Evolutionary conservation across 2,797 vertebrate species (phyloP).

Genomic region (Acipenser oxyrinchus): DNA sequence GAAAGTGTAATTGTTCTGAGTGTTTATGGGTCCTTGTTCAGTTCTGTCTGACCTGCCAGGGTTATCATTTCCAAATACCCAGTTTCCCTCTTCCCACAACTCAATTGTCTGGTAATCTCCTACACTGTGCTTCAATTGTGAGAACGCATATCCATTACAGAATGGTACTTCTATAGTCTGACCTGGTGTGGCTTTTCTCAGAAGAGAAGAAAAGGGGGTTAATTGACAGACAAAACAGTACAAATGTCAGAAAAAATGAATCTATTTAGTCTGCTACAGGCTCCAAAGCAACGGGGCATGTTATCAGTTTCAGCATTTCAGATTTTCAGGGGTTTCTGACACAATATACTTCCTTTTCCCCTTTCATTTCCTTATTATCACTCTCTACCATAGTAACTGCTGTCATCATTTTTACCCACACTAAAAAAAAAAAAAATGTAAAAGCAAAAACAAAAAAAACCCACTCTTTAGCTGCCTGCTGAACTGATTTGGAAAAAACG

Average conservation of each 20-base stretch:
- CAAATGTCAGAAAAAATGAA: constrained; percentile 31
- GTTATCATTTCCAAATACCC: constrained; percentile 81
- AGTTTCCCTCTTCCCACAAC: constrained; percentile 71
- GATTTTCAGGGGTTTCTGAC: no score
- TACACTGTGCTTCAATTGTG: constrained; percentile 75
- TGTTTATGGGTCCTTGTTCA: constrained; percentile 42
- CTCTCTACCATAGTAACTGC: no score
- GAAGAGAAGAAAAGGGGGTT: constrained; percentile 44
- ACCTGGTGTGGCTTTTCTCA: constrained; percentile 56
- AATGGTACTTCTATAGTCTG: constrained; percentile 47
- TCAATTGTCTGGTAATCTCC: constrained; percentile 89
- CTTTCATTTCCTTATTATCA: no score
- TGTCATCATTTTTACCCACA: no score
- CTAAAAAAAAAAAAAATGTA: no score
- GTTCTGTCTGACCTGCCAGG: constrained; percentile 65
- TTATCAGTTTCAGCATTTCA: constrained; percentile 15
- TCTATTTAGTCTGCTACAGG: constrained; percentile 21
- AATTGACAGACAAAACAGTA: constrained; percentile 34
- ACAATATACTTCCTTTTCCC: no score
- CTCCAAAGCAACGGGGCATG: constrained; percentile 11
- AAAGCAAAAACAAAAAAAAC: no score
- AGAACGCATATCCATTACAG: constrained; percentile 64
- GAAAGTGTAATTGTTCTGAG: constrained; percentile 62
- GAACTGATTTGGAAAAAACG: no score
- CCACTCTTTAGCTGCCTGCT: no score